Evolutionary conservation across 2,797 vertebrate species (phyloP).

Genomic region (Orestias chungarensis): DNA sequence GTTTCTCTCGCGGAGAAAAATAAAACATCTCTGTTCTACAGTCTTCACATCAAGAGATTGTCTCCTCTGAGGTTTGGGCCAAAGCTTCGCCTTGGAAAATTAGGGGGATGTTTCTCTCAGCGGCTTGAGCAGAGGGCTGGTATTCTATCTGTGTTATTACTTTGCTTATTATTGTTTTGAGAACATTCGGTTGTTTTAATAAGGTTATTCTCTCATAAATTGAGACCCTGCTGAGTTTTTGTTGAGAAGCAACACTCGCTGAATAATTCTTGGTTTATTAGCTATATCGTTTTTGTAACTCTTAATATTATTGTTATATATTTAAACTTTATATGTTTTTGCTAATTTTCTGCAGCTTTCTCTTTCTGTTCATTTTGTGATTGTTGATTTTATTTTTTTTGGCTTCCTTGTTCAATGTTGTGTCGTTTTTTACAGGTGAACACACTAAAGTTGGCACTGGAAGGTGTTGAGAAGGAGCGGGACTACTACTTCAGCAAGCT

Average conservation of each 20-base stretch:
- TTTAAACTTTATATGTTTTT: no score
- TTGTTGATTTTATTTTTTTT: not conserved
- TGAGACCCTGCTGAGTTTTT: conserved; percentile 11
- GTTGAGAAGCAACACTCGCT: conserved; percentile 7
- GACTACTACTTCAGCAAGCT: conserved; percentile 99
- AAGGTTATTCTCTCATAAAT: not conserved
- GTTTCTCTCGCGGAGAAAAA: not conserved
- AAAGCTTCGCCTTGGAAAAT: not conserved
- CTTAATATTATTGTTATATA: no score
- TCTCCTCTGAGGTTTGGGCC: not conserved
- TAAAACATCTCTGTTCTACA: not conserved
- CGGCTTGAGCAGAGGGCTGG: not conserved
- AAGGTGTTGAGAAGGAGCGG: conserved; percentile 97
- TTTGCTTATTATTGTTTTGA: not conserved
- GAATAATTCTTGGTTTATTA: conserved; percentile 10
- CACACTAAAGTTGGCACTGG: conserved; percentile 94
- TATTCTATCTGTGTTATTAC: not conserved
- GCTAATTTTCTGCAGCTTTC: not conserved
- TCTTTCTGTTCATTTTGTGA: not conserved
- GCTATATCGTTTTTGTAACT: not conserved
- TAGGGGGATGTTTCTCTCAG: not conserved
- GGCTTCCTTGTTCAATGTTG: not conserved
- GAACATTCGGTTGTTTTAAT: not conserved
- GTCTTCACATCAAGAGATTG: not conserved
- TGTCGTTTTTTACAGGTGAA: conserved; percentile 81